Evolutionary conservation across 1,140 invertebrate genomes (phyloP).

Genomic region (Drosophila nebulosa): DNA sequence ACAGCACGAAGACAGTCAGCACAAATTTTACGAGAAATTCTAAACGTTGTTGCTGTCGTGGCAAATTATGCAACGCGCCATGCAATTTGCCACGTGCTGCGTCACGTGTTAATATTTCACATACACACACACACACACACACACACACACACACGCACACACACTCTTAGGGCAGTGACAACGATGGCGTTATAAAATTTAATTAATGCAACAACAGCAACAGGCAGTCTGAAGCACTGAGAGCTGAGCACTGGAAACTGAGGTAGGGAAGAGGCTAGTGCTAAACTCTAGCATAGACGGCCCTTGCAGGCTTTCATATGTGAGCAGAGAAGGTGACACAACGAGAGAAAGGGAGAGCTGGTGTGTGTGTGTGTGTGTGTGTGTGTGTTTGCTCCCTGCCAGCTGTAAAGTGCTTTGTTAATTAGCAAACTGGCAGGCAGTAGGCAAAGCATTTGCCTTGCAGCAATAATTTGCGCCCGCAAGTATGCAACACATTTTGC

Average conservation of each 20-base stretch:
- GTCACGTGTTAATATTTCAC: slow-evolving; percentile 63
- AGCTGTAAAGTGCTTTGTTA: slow-evolving; percentile 76
- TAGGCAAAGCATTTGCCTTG: slow-evolving; percentile 40
- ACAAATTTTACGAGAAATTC: slow-evolving; percentile 43
- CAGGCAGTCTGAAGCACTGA: slow-evolving; percentile 15
- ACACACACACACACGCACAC: slow-evolving; percentile 11
- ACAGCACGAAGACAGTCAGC: slow-evolving; percentile 4
- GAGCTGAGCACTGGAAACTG: no score
- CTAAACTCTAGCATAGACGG: slow-evolving; percentile 31
- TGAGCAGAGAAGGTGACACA: slow-evolving; percentile 26
- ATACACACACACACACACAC: slow-evolving; percentile 4
- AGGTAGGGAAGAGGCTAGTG: slow-evolving; percentile 9
- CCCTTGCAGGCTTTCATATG: slow-evolving; percentile 38
- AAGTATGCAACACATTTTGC: slow-evolving; percentile 75
- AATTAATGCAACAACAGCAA: slow-evolving; percentile 56
- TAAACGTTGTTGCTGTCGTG: slow-evolving; percentile 48
- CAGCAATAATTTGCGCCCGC: slow-evolving; percentile 75
- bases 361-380: neutral
- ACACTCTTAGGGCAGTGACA: slow-evolving; percentile 21
- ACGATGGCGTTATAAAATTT: slow-evolving; percentile 66
- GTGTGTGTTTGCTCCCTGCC: slow-evolving; percentile 4
- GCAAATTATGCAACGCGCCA: slow-evolving; percentile 67
- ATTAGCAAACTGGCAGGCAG: slow-evolving; percentile 65
- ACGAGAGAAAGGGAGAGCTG: neutral
- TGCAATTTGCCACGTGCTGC: slow-evolving; percentile 57